Conservation (phyloP, 2,113 vertebrate genomes). For the Caranx ignobilis region DNA sequence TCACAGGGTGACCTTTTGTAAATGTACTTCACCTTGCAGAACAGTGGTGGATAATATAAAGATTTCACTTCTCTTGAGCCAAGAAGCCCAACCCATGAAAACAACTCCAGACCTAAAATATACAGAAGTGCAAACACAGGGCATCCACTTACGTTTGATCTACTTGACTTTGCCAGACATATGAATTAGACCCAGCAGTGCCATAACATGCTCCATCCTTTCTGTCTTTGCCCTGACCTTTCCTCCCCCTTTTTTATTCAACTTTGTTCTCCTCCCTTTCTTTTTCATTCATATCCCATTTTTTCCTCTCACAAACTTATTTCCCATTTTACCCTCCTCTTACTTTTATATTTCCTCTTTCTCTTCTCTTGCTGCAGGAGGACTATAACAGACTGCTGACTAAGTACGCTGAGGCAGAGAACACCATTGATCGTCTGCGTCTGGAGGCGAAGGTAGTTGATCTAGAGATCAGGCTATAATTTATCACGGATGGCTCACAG, state of each 20-base stretch:
- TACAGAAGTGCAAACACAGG: not conserved
- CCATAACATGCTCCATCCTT: not conserved
- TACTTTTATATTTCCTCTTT: conserved; percentile 8
- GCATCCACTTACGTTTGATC: not conserved
- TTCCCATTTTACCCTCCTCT: not conserved
- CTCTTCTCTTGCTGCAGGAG: conserved; percentile 81
- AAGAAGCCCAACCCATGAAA: not conserved
- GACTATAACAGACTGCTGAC: conserved; percentile 93
- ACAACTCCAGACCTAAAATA: not conserved
- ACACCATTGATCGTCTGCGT: conserved; percentile 95
- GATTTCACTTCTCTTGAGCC: not conserved
- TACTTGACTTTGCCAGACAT: not conserved
- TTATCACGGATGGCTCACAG: conserved; percentile 21
- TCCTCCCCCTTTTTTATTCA: not conserved
- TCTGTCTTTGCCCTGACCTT: not conserved
- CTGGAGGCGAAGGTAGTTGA: conserved; percentile 90
- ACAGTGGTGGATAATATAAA: not conserved
- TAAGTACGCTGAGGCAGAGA: conserved; percentile 94
- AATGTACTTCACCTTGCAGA: not conserved
- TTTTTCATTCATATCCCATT: not conserved
- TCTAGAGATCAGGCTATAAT: conserved; percentile 20
- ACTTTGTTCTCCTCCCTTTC: not conserved
- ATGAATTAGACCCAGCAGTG: no score
- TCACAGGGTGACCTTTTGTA: not conserved
- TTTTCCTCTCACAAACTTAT: not conserved